These are phyloP conservation scores for Limenitis camilla DNA, from an alignment of 2,888 invertebrate species.

Conservation along the genomic window DNA sequence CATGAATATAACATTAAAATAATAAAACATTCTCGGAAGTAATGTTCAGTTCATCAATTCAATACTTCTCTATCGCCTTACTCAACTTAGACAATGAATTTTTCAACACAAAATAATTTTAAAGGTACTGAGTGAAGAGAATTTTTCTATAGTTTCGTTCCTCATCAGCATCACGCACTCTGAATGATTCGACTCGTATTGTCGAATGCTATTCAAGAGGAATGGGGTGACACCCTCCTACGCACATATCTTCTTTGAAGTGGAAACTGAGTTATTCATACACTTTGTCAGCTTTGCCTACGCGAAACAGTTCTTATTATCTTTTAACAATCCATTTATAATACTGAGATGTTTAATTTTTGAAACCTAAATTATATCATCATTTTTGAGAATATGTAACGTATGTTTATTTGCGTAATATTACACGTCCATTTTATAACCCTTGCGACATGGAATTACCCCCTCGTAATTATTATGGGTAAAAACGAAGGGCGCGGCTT, in stretches of 20 bases:
- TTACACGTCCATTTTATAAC: slow-evolving; percentile 46
- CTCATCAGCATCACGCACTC: slow-evolving; percentile 41
- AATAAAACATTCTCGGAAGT: not conserved
- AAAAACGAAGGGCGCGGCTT: slow-evolving; percentile 47
- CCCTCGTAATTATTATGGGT: slow-evolving; percentile 52
- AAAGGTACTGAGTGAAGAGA: slow-evolving; percentile 4
- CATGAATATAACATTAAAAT: not conserved
- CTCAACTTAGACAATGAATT: not conserved
- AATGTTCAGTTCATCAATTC: too few species aligned
- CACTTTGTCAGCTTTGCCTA: slow-evolving; percentile 22
- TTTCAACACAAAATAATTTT: not conserved
- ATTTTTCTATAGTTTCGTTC: slow-evolving; percentile 33
- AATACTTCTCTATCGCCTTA: too few species aligned
- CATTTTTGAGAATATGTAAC: too few species aligned
- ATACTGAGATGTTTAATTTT: not conserved
- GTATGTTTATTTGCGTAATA: slow-evolving; percentile 15
- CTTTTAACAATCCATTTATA: not conserved
- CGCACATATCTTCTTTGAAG: slow-evolving; percentile 57
- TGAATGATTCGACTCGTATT: slow-evolving; percentile 49
- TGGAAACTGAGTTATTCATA: slow-evolving; percentile 48
- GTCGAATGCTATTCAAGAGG: slow-evolving; percentile 52
- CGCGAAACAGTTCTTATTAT: slow-evolving; percentile 10
- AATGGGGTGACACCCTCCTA: slow-evolving; percentile 67
- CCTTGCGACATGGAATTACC: slow-evolving; percentile 54
- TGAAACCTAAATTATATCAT: too few species aligned